These are phyloP conservation scores for Erithacus rubecula DNA, from an alignment of 2,797 vertebrate genomes.

Conservation along the genomic window DNA sequence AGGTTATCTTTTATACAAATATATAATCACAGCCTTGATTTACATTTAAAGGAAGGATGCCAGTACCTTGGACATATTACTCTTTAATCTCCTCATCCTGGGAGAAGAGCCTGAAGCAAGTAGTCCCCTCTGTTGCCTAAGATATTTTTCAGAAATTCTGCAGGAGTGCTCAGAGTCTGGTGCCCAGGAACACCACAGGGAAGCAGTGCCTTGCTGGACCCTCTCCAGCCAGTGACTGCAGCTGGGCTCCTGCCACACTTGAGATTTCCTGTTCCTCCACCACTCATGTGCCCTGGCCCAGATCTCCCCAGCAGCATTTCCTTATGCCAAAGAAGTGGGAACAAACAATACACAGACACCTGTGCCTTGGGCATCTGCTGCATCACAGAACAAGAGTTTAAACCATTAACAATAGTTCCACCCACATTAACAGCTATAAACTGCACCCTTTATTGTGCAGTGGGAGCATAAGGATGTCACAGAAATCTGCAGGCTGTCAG, in stretches of 20 bases:
- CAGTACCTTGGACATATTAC: not conserved
- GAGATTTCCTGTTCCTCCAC: not conserved
- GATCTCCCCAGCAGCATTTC: not conserved
- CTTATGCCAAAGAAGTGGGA: not conserved
- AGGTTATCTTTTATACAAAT: not conserved
- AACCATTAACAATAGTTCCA: not conserved
- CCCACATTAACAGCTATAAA: not conserved
- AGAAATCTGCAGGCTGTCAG: not conserved
- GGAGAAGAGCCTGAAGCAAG: not conserved
- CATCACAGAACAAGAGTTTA: not conserved
- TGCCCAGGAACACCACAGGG: rapidly evolving
- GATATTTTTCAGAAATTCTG: not conserved
- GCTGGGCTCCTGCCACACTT: not conserved
- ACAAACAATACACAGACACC: not conserved
- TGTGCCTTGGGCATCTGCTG: not conserved
- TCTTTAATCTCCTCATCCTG: not conserved
- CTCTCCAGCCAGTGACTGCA: not conserved
- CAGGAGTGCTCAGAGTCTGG: not conserved
- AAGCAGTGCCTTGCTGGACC: not conserved
- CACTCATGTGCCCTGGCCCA: rapidly evolving
- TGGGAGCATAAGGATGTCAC: not conserved
- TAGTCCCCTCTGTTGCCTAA: not conserved
- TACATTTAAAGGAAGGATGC: not conserved
- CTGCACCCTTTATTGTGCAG: not conserved
- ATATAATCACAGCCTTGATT: not conserved